Percentiles rank a stretch among this genome's conserved stretches.
Evolutionary conservation across 2,888 invertebrate genomes (phyloP).

Genomic region (Aspidiotus destructor): DNA sequence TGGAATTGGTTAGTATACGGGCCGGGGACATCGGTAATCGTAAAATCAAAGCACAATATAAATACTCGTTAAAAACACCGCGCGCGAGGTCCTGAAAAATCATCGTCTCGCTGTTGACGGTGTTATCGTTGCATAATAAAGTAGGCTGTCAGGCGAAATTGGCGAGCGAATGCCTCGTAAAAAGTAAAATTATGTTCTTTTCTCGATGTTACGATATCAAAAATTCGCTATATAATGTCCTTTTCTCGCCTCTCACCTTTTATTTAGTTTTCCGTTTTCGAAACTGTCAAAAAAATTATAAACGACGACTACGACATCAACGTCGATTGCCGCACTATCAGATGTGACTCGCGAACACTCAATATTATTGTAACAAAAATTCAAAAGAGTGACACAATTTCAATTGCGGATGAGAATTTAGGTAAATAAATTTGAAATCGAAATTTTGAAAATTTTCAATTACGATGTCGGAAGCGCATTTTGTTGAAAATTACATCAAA

Average conservation of each 20-base stretch:
- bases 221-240: not conserved
- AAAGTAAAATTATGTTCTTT: not conserved
- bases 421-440: too few species aligned
- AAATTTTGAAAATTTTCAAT: too few species aligned
- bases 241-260: not conserved
- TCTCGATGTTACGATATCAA: not conserved
- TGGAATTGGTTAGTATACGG: too few species aligned
- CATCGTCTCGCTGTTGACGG: not conserved
- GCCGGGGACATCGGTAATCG: conserved; percentile 2
- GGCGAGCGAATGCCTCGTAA: conserved; percentile 2
- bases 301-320: not conserved
- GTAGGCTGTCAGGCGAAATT: not conserved
- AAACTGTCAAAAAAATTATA: not conserved
- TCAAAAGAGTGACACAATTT: too few species aligned
- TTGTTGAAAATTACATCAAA: too few species aligned
- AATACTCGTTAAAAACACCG: not conserved
- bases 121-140: conserved; percentile 1
- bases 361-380: too few species aligned
- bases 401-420: too few species aligned
- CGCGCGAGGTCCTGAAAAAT: not conserved
- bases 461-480: too few species aligned
- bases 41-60: conserved; percentile 1
- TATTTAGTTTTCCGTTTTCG: not conserved
- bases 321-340: not conserved
- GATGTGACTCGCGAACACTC: too few species aligned